Evolutionary conservation across 2,888 invertebrate genomes (phyloP).

Genomic region (Agonopterix arenella): DNA sequence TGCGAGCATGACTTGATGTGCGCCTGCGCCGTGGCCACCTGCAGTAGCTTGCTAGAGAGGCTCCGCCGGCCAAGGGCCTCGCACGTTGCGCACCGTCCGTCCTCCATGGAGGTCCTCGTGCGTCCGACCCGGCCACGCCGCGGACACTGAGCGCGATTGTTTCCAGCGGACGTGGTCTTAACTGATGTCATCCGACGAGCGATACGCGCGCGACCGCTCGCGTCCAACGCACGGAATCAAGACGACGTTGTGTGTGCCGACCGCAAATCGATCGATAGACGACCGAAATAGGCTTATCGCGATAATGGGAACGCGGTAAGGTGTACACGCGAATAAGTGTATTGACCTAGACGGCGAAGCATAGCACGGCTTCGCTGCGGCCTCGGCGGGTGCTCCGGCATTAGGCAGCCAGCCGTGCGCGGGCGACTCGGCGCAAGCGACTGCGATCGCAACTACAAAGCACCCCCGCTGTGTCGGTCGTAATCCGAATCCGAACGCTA

Average conservation of each 20-base stretch:
- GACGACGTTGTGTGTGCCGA: slow-evolving; percentile 43
- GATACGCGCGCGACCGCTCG: slow-evolving; percentile 56
- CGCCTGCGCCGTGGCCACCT: slow-evolving; percentile 71
- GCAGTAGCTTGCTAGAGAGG: slow-evolving; percentile 62
- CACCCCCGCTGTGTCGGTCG: slow-evolving; percentile 42
- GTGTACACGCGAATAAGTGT: slow-evolving; percentile 70
- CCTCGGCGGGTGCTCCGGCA: slow-evolving; percentile 37
- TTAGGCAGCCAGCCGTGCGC: slow-evolving; percentile 42
- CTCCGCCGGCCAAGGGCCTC: slow-evolving; percentile 66
- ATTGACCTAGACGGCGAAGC: slow-evolving; percentile 61
- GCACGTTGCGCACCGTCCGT: slow-evolving; percentile 66
- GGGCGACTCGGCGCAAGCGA: slow-evolving; percentile 61
- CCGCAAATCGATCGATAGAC: slow-evolving; percentile 56
- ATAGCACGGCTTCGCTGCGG: slow-evolving; percentile 62
- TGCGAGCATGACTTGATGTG: slow-evolving; percentile 64
- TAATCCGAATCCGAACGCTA: slow-evolving; percentile 60
- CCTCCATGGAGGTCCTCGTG: slow-evolving; percentile 70
- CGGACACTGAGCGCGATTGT: slow-evolving; percentile 70
- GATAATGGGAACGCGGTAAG: slow-evolving; percentile 72
- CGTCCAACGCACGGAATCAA: slow-evolving; percentile 56
- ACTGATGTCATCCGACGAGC: slow-evolving; percentile 74
- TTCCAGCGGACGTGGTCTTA: slow-evolving; percentile 69
- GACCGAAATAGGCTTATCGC: slow-evolving; percentile 70
- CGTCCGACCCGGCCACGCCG: slow-evolving; percentile 65
- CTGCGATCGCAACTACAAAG: slow-evolving; percentile 60